Conservation (phyloP, 2,113 vertebrate genomes). For the Tretioscincus oriximinensis region DNA sequence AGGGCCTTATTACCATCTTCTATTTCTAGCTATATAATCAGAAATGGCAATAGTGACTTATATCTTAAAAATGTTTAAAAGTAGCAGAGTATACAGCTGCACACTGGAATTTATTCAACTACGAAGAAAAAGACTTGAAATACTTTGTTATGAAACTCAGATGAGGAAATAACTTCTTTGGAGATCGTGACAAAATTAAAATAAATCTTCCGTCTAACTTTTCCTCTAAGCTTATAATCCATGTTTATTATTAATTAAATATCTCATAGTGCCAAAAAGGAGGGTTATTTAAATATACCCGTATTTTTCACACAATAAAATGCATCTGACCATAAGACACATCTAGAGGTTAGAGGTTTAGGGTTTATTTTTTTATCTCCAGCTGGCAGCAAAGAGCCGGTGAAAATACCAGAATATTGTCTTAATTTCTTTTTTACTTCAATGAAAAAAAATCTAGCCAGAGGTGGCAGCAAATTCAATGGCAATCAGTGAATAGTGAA, state of each 20-base stretch:
- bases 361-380: no score
- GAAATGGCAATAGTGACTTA: background rate
- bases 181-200: conserved; percentile 3
- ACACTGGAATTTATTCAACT: background rate
- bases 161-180: conserved; percentile 3
- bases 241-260: background rate
- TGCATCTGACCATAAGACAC: no score
- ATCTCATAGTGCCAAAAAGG: background rate
- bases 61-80: conserved; percentile 6
- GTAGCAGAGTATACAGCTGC: conserved; percentile 47
- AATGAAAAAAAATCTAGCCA: no score
- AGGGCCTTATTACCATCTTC: background rate
- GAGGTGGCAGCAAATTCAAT: no score
- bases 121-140: conserved; percentile 43
- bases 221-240: background rate
- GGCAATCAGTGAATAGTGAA: no score
- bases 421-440: no score
- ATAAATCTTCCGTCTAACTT: background rate
- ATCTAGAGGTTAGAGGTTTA: no score
- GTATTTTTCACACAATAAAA: background rate
- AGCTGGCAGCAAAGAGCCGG: no score
- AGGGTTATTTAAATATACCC: background rate
- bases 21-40: background rate
- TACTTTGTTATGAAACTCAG: conserved; percentile 22
- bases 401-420: no score